Conservation (phyloP, 2,113 vertebrate species). For the Origma solitaria region DNA sequence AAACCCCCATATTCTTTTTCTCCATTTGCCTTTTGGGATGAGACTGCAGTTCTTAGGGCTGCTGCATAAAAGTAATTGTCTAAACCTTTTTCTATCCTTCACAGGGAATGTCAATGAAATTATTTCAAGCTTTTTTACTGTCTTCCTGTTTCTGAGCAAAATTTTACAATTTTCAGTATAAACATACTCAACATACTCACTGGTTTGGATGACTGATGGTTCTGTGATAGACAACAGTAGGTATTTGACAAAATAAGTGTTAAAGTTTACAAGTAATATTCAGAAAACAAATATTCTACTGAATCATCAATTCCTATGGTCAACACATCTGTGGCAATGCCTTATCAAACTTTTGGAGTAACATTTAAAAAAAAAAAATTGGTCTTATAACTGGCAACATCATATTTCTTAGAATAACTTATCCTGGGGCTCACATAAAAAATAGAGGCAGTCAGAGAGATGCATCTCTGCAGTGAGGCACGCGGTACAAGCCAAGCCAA, state of each 20-base stretch:
- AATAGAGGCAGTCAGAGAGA: background rate
- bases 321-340: background rate
- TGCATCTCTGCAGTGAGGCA: background rate
- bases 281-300: background rate
- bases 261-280: background rate
- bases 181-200: background rate
- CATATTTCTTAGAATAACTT: background rate
- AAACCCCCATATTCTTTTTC: background rate
- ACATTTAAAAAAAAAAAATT: background rate
- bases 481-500: background rate
- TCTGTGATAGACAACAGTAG: background rate
- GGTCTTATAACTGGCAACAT: fast-evolving
- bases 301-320: background rate
- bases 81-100: background rate
- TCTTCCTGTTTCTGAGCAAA: background rate
- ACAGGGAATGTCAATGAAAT: fast-evolving
- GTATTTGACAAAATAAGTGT: background rate
- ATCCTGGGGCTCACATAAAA: background rate
- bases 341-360: background rate
- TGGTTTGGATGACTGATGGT: background rate
- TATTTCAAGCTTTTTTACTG: background rate
- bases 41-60: background rate
- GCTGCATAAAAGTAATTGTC: background rate
- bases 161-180: background rate
- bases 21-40: fast-evolving